Conservation (phyloP, 2,797 vertebrate species). For the Danio tinwini region DNA sequence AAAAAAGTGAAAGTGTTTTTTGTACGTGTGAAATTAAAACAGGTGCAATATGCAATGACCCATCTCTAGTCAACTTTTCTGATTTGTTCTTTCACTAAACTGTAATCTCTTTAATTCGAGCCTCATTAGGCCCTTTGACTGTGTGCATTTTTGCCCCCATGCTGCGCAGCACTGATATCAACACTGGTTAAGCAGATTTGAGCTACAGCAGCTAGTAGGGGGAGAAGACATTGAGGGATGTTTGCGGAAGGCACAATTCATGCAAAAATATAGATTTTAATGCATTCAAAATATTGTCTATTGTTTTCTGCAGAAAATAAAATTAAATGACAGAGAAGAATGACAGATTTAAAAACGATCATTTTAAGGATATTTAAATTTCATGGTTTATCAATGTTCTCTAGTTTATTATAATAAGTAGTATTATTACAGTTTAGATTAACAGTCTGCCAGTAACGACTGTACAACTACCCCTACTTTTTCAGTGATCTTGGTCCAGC, state of each 20-base stretch:
- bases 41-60: slow-evolving; percentile 18
- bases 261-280: not conserved
- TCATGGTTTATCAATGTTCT: not conserved
- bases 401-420: not conserved
- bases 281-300: not conserved
- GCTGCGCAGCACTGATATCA: slow-evolving; percentile 16
- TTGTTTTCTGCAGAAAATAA: not conserved
- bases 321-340: too few relatives aligned
- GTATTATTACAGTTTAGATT: too few relatives aligned
- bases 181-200: slow-evolving; percentile 34
- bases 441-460: not conserved
- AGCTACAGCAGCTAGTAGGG: slow-evolving; percentile 36
- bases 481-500: not conserved
- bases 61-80: slow-evolving; percentile 39
- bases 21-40: slow-evolving; percentile 1
- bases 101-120: slow-evolving; percentile 39
- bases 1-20: not conserved
- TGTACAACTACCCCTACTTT: too few relatives aligned
- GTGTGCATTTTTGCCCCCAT: slow-evolving; percentile 34
- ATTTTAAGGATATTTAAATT: too few relatives aligned
- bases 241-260: slow-evolving; percentile 17
- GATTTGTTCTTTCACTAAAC: slow-evolving; percentile 45
- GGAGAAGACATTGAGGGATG: slow-evolving; percentile 7
- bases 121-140: slow-evolving; percentile 46
- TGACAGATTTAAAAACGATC: too few relatives aligned